These are phyloP conservation scores for Drosophila watanabei DNA, from an alignment of 1,140 invertebrate species.

Conservation along the genomic window DNA sequence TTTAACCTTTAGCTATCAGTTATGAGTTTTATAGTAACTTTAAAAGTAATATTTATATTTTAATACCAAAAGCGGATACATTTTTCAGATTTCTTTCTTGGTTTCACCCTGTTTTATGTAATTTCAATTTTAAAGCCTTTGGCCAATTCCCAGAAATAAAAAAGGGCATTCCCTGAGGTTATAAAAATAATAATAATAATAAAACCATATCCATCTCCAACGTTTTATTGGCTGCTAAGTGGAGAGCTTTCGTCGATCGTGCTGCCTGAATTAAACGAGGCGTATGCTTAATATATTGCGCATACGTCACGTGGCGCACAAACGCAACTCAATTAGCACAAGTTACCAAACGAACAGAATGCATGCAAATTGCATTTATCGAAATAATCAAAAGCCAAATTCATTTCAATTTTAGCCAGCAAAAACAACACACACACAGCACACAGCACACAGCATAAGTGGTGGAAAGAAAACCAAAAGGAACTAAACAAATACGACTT, in stretches of 20 bases:
- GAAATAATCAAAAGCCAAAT: constrained; percentile 42
- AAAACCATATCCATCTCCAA: constrained; percentile 2
- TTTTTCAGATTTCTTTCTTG: too few relatives aligned
- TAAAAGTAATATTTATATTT: not conserved
- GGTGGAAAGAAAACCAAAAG: constrained; percentile 7
- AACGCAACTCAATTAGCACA: constrained; percentile 61
- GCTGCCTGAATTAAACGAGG: constrained; percentile 32
- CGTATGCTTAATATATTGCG: constrained; percentile 68
- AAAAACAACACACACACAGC: constrained; percentile 13
- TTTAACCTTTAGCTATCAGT: too few relatives aligned
- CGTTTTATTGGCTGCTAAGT: constrained; percentile 60
- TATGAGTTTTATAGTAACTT: too few relatives aligned
- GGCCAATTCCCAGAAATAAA: constrained; percentile 7
- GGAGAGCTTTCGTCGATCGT: constrained; percentile 34
- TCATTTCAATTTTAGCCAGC: constrained; percentile 26
- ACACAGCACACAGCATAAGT: constrained; percentile 7
- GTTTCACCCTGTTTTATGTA: not conserved
- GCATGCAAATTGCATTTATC: constrained; percentile 52
- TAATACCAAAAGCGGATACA: too few relatives aligned
- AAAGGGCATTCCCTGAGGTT: constrained; percentile 21
- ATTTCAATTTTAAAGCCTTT: not conserved
- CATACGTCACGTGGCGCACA: constrained; percentile 70
- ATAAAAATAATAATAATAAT: constrained; percentile 20
- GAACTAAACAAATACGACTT: constrained; percentile 44
- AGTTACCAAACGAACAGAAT: constrained; percentile 20